Percentiles rank a stretch among this genome's conserved stretches.
Evolutionary conservation across 2,113 vertebrate genomes (phyloP).

Genomic region (Periophthalmus modestus): DNA sequence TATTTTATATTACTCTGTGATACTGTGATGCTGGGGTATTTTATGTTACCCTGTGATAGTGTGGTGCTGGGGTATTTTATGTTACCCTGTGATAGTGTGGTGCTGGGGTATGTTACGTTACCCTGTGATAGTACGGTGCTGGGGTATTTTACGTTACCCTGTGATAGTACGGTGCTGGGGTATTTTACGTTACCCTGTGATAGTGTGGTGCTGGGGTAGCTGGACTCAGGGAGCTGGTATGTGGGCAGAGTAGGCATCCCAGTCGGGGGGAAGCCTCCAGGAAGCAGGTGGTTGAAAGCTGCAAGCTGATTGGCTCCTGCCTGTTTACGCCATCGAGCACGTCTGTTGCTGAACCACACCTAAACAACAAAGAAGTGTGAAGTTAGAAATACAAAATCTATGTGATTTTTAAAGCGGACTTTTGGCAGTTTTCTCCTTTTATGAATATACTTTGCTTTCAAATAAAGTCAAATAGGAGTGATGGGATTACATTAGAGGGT

Average conservation of each 20-base stretch:
- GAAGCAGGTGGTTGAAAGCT: constrained; percentile 95
- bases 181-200: constrained; percentile 85
- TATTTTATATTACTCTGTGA: too few species aligned
- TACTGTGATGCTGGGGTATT: too few species aligned
- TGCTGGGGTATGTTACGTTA: too few species aligned
- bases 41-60: too few species aligned
- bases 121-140: constrained; percentile 64
- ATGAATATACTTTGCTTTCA: background rate
- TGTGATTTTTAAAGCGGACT: background rate
- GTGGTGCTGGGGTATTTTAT: too few species aligned
- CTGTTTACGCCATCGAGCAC: constrained; percentile 97
- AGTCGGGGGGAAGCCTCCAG: constrained; percentile 91
- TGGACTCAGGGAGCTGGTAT: constrained; percentile 92
- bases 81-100: too few species aligned
- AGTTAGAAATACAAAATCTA: background rate
- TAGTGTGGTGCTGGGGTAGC: constrained; percentile 88
- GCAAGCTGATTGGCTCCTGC: constrained; percentile 98
- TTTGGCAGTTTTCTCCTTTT: background rate
- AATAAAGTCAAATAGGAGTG: too few species aligned
- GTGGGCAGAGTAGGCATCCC: constrained; percentile 94
- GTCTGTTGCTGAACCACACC: constrained; percentile 98
- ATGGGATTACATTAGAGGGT: too few species aligned
- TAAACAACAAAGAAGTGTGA: constrained; percentile 42
- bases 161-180: constrained; percentile 68
- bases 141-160: constrained; percentile 78